Evolutionary conservation across 1,140 invertebrate species (phyloP).

Genomic region (Aphelinus atriplicis): DNA sequence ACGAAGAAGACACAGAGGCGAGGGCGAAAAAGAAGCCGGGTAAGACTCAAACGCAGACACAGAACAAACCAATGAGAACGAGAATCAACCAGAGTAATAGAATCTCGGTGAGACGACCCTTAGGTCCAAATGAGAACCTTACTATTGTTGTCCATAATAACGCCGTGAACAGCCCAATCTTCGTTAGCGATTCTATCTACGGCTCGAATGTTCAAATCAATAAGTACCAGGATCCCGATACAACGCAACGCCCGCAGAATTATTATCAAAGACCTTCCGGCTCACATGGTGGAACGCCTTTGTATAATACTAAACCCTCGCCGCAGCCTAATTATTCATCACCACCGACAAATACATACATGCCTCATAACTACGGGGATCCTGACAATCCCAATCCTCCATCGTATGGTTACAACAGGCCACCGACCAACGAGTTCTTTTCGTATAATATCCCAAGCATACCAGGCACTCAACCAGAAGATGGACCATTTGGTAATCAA

Average conservation of each 20-base stretch:
- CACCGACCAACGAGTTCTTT: conserved; percentile 48
- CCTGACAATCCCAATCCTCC: conserved; percentile 59
- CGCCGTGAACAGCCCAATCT: conserved; percentile 57
- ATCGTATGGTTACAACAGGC: conserved; percentile 48
- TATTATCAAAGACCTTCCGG: not conserved
- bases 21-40: conserved; percentile 26
- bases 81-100: conserved; percentile 58
- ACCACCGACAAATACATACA: conserved; percentile 43
- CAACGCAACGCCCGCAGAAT: not conserved
- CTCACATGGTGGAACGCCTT: conserved; percentile 1
- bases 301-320: not conserved
- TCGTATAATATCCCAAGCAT: conserved; percentile 8
- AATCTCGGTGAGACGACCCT: conserved; percentile 53
- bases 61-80: conserved; percentile 46
- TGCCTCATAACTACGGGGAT: conserved; percentile 53
- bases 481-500: not conserved
- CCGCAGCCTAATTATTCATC: conserved; percentile 16
- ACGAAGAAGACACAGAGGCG: conserved; percentile 30
- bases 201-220: conserved; percentile 47
- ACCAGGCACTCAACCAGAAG: not conserved
- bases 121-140: conserved; percentile 53
- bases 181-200: conserved; percentile 55
- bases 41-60: conserved; percentile 14
- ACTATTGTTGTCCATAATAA: conserved; percentile 60
- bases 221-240: conserved; percentile 20